Conservation (phyloP, 2,113 vertebrate species). For the Tiliqua scincoides region DNA sequence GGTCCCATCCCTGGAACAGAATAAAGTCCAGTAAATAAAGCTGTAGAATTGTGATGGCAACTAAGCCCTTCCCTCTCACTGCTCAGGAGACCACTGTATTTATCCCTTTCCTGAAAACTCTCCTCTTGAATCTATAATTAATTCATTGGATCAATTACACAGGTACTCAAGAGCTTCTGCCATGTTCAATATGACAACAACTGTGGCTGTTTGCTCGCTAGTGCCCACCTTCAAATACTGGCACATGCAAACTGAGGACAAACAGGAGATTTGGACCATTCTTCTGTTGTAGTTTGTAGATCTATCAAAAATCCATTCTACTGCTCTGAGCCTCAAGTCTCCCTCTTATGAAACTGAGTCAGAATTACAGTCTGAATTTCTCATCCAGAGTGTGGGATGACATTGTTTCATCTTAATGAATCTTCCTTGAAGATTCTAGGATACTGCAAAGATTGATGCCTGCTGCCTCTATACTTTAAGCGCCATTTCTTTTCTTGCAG, state of each 20-base stretch:
- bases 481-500: too few relatives aligned
- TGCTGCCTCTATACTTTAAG: too few relatives aligned
- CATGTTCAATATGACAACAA: too few relatives aligned
- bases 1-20: not conserved
- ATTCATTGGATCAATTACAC: too few relatives aligned
- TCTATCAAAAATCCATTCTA: not conserved
- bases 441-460: too few relatives aligned
- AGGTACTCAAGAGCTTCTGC: too few relatives aligned
- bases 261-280: accelerated
- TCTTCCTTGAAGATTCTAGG: too few relatives aligned
- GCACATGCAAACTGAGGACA: too few relatives aligned
- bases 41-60: not conserved
- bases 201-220: too few relatives aligned
- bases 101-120: not conserved
- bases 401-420: too few relatives aligned
- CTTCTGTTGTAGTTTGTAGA: not conserved
- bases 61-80: not conserved
- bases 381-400: too few relatives aligned
- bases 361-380: too few relatives aligned
- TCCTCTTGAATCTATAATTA: not conserved
- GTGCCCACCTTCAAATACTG: not conserved
- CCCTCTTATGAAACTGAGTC: not conserved
- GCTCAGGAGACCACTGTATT: not conserved
- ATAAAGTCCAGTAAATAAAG: not conserved
- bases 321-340: not conserved